Evolutionary conservation across 1,140 invertebrate species (phyloP).

Genomic region (Meloidogyne exigua): DNA sequence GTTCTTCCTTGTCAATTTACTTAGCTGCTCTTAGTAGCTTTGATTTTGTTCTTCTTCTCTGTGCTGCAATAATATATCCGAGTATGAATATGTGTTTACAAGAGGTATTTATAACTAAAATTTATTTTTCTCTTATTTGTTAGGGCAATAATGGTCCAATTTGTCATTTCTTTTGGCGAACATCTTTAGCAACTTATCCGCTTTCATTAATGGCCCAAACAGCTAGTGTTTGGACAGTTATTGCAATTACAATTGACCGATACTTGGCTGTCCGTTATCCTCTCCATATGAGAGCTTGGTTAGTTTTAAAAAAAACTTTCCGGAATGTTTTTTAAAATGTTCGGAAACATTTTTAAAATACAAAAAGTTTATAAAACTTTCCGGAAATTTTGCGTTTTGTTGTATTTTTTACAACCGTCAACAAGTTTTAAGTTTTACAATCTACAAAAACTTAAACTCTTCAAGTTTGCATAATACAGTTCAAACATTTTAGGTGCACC

Average conservation of each 20-base stretch:
- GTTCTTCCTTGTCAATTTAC: conserved; percentile 61
- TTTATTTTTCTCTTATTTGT: not conserved
- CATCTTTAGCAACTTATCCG: conserved; percentile 59
- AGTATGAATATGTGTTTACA: conserved; percentile 56
- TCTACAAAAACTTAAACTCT: not conserved
- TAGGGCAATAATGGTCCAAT: conserved; percentile 37
- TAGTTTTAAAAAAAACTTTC: not conserved
- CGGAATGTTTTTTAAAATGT: too few relatives aligned
- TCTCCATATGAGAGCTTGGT: conserved; percentile 49
- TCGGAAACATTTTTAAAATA: too few relatives aligned
- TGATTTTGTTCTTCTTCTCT: conserved; percentile 53
- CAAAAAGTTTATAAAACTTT: too few relatives aligned
- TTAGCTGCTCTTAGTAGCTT: conserved; percentile 60
- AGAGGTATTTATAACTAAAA: conserved; percentile 34
- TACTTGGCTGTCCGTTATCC: conserved; percentile 58
- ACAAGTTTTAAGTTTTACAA: too few relatives aligned
- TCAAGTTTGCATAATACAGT: not conserved
- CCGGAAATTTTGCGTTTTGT: conserved; percentile 17
- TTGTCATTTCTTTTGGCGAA: conserved; percentile 61
- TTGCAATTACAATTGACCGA: conserved; percentile 60
- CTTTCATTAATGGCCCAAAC: conserved; percentile 59
- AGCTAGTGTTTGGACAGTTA: conserved; percentile 61
- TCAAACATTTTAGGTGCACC: conserved; percentile 33
- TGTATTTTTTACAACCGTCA: too few relatives aligned
- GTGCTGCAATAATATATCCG: conserved; percentile 60